Conservation (phyloP, 2,888 invertebrate species). For the Pogonocherus hispidulus region DNA sequence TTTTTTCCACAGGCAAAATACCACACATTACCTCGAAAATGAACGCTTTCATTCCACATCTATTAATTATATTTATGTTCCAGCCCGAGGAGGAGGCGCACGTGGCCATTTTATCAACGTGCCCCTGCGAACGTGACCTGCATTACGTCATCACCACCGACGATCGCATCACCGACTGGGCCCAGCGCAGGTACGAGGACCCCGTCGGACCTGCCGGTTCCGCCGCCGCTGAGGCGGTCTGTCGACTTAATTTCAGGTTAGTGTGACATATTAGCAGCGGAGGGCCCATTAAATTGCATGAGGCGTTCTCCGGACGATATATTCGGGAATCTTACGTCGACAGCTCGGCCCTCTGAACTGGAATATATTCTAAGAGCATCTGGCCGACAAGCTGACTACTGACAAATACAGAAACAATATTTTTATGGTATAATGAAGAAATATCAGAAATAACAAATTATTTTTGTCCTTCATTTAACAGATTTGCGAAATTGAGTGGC, state of each 20-base stretch:
- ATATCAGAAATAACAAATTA: too few relatives aligned
- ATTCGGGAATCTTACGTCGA: conserved; percentile 13
- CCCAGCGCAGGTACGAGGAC: conserved; percentile 70
- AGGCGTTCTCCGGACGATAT: conserved; percentile 9
- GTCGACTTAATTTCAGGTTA: conserved; percentile 71
- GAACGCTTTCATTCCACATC: conserved; percentile 15
- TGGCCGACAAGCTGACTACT: not conserved
- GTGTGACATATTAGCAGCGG: conserved; percentile 49
- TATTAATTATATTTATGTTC: conserved; percentile 30
- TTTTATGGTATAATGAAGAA: not conserved
- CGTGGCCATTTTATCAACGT: conserved; percentile 76
- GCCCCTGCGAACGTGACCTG: conserved; percentile 75
- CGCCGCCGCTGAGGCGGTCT: conserved; percentile 69
- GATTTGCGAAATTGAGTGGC: too few relatives aligned
- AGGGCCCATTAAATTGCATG: conserved; percentile 30
- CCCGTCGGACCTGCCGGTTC: conserved; percentile 56
- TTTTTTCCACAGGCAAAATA: not conserved
- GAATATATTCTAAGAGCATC: not conserved
- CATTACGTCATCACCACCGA: conserved; percentile 77
- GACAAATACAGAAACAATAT: not conserved
- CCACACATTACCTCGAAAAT: conserved; percentile 22
- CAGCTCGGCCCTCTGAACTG: not conserved
- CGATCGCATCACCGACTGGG: conserved; percentile 77
- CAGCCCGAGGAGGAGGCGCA: conserved; percentile 77
- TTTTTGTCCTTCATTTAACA: too few relatives aligned